Evolutionary conservation across 2,113 vertebrate genomes (phyloP), one percentile per base, ranked within the genome.

Genomic region (Ceyx margarethae): DNA sequence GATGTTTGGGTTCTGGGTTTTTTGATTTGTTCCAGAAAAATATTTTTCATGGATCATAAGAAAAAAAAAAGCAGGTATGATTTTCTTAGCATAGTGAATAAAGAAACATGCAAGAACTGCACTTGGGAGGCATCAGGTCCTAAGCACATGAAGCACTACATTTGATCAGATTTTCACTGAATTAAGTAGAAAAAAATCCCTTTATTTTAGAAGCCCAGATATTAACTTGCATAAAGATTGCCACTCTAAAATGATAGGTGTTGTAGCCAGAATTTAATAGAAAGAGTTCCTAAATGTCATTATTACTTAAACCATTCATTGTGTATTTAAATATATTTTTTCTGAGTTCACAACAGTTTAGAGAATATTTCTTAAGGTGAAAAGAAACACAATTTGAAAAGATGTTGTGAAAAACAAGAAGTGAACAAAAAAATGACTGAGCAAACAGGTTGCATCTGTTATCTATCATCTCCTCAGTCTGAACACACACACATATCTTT

Each of bases 1-100:
- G 80, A 83, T 0, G 11, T 35, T 61, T 94, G 66, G 54, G 35
- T 71, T 95, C 60, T 94, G 91, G 89, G 95, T 94, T 87, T 86
- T 96, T 97, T 95, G 82, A 40, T 95, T 94, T 90, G 74, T 85
- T 81, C 53, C 80, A 92, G 60, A 92, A 90, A 81, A 91, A 81
- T 54, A 94, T 97, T 92, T 92, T 79, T 93, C 77, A 94, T 61
- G 43, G 80, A 87, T 67, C 25, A 64, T 50, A 12, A 9, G 26
- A 81, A 42, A 42, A 28, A 45, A 29, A 72, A 37, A 37, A 12
- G 18, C 37, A 37, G 46, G 50, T 35, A 17, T 7, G 23, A 20
- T 89, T 74, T 87, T 89, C 43, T 74, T 84, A 80, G 33, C 25
- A 19, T 31, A 15, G 29, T 13, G 26, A 61, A 56, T 26, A 56